Evolutionary conservation across 2,797 vertebrate species (phyloP), one percentile per base, ranked within the genome.

Genomic region (Cheracebus regulus): DNA sequence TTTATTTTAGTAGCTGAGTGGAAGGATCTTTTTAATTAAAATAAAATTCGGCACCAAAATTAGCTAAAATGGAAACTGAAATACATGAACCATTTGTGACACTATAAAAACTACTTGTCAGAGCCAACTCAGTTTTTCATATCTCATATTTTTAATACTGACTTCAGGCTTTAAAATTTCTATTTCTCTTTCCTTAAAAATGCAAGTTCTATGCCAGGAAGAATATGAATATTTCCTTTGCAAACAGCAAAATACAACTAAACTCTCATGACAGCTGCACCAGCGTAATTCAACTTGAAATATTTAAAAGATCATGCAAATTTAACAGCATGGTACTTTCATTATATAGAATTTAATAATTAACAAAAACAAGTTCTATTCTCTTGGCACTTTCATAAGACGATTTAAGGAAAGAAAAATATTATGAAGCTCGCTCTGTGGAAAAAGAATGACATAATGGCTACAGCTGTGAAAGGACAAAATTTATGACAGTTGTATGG

Each of bases 261-360:
- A 92, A 92, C 24, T 67, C 11, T 70, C 33, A 52, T 3, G 75
- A 91, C 20, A 81, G 64, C 17, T 95, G 12, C 39, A 82, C 94
- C 55, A 57, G 39, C 2, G 48, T n/a, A 70, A 14, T 46, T 90
- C 39, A 87, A 50, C 39, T 79, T 88, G 75, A 93, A 95, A 82
- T 83, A 93, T 88, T 92, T 89, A 89, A 94, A 97, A 94, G 3
- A 36, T 15, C 46, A 92, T 39, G 15, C 28, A 97, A 90, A 81
- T 80, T 92, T 89, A 95, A 93, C 4, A 91, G 84, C n/a, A 79
- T 70, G 10, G 13, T 86, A 79, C 64, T 86, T 97, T 97, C 95
- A 95, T 91, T 91, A 95, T 24, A 90, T 6, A 90, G n/a, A 85
- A 89, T 33, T 87, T 87, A 95, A 81, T 84, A 88, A 96, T 50